phyloP scores from a whole-genome alignment of 1,140 invertebrate species.

The Diabrotica undecimpunctata region DNA sequence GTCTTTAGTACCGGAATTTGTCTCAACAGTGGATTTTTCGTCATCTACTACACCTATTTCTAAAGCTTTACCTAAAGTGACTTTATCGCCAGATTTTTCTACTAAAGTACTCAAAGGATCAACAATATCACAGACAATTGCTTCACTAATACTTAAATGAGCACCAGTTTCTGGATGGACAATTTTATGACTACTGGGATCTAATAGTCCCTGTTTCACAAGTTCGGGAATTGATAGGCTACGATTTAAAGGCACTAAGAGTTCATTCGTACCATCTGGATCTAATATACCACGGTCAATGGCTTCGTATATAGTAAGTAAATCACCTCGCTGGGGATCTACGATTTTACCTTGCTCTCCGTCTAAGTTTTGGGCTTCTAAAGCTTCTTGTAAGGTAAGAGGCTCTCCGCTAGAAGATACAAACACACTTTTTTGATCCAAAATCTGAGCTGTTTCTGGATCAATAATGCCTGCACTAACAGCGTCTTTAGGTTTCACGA shows the following conservation, averaged over 20 bases:
- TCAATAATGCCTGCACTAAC: constrained; percentile 72
- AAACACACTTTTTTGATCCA: constrained; percentile 59
- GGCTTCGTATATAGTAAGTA: constrained; percentile 78
- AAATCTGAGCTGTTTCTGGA: constrained; percentile 63
- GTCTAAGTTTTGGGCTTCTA: constrained; percentile 72
- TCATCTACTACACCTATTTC: constrained; percentile 71
- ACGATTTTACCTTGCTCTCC: constrained; percentile 71
- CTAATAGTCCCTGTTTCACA: constrained; percentile 77
- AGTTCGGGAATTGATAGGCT: constrained; percentile 79
- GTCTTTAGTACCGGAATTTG: constrained; percentile 60
- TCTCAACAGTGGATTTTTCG: constrained; percentile 67
- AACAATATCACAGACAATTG: constrained; percentile 81
- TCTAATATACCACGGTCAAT: constrained; percentile 81
- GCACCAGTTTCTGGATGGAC: constrained; percentile 86
- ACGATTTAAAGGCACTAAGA: constrained; percentile 76
- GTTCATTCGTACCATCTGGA: constrained; percentile 67
- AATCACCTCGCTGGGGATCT: constrained; percentile 78
- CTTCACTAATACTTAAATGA: constrained; percentile 71
- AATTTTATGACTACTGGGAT: constrained; percentile 73
- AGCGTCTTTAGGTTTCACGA: constrained; percentile 68
- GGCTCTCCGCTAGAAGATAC: constrained; percentile 56
- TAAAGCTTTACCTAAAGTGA: constrained; percentile 79
- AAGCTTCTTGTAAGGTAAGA: constrained; percentile 70
- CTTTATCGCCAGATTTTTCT: constrained; percentile 58
- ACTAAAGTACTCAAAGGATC: constrained; percentile 68